These are phyloP conservation scores for Tylochromis polylepis DNA, from an alignment of 2,113 vertebrate genomes.

Conservation along the genomic window DNA sequence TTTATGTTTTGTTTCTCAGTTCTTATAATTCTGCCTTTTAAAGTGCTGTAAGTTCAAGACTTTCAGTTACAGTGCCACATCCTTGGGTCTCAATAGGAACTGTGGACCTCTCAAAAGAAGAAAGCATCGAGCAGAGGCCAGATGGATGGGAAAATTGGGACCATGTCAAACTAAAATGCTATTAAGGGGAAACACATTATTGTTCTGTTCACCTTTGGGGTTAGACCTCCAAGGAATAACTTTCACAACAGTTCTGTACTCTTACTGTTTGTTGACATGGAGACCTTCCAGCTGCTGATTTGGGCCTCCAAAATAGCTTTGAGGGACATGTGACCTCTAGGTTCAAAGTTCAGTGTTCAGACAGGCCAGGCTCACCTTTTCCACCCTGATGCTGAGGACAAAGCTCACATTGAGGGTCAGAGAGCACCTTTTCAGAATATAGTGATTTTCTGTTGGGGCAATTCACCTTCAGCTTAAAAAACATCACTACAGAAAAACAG, in stretches of 20 bases:
- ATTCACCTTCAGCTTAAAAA: background rate
- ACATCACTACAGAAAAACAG: background rate
- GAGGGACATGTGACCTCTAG: constrained; percentile 50
- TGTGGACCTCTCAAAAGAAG: background rate
- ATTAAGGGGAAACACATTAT: background rate
- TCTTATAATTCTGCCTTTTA: background rate
- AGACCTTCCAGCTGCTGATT: constrained; percentile 19
- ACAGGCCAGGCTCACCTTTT: constrained; percentile 44
- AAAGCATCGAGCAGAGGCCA: background rate
- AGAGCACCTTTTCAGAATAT: background rate
- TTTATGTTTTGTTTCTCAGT: background rate
- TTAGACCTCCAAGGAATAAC: background rate
- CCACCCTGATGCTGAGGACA: constrained; percentile 39
- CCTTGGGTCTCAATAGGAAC: background rate
- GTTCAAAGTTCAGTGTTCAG: constrained; percentile 44
- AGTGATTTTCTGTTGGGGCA: background rate
- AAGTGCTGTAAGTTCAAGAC: background rate
- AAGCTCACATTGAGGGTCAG: constrained; percentile 58
- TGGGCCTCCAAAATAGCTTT: constrained; percentile 51
- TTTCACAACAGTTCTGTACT: background rate
- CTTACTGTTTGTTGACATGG: background rate
- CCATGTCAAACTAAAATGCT: background rate
- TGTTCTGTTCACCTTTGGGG: background rate
- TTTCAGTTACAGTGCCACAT: background rate
- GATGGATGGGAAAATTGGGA: background rate